These are phyloP conservation scores for Talpa occidentalis DNA, from an alignment of 2,113 vertebrate species.

Conservation along the genomic window DNA sequence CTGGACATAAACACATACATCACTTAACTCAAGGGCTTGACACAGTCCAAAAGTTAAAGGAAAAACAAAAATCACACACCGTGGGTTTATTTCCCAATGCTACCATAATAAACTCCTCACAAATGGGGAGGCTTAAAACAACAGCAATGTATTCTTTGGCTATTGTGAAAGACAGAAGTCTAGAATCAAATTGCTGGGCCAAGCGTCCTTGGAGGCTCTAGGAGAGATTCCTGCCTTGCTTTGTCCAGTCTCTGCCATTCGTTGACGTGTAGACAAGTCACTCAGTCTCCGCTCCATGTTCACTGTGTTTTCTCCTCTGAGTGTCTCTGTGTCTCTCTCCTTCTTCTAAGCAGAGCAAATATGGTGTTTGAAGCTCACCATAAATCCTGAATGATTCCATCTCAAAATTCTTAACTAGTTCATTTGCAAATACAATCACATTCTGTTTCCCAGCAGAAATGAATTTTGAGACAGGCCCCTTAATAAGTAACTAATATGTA, in stretches of 20 bases:
- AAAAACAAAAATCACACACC: not conserved
- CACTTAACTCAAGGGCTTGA: too few species aligned
- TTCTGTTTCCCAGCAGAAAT: not conserved
- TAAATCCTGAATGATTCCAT: slow-evolving; percentile 16
- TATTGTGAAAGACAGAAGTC: not conserved
- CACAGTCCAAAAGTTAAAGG: not conserved
- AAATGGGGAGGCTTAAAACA: not conserved
- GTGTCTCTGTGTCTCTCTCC: not conserved
- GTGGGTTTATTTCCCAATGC: not conserved
- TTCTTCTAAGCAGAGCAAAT: not conserved
- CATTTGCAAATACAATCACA: not conserved
- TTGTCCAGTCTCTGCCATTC: not conserved
- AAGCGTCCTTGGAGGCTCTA: not conserved
- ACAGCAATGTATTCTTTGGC: not conserved
- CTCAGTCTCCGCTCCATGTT: not conserved
- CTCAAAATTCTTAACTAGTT: not conserved
- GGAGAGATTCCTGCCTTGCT: not conserved
- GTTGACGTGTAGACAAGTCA: not conserved
- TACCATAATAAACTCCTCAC: not conserved
- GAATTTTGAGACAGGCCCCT: not conserved
- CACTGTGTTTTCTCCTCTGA: not conserved
- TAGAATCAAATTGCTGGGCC: not conserved
- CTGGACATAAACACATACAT: not conserved
- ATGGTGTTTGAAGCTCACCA: not conserved
- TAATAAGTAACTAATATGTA: not conserved